These are phyloP conservation scores for Sebastes fasciatus DNA, from an alignment of 2,113 vertebrate genomes.

Conservation along the genomic window DNA sequence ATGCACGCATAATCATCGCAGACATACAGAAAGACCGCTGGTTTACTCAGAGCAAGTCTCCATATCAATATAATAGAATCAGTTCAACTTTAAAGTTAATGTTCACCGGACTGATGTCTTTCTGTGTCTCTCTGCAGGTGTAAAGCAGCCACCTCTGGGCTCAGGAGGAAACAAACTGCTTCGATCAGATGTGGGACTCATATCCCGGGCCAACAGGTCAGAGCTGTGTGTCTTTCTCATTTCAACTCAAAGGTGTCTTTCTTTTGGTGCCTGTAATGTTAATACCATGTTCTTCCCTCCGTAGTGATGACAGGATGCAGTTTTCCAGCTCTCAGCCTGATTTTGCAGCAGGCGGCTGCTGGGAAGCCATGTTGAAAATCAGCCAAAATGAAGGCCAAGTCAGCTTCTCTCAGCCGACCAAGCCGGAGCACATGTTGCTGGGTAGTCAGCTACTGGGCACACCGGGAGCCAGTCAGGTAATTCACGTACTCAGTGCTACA, in stretches of 20 bases:
- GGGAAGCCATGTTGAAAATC: slow-evolving; percentile 84
- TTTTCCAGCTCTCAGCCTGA: slow-evolving; percentile 97
- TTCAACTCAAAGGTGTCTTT: neutral
- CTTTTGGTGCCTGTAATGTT: neutral
- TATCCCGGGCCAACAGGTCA: slow-evolving; percentile 63
- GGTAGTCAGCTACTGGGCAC: slow-evolving; percentile 93
- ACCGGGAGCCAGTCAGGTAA: slow-evolving; percentile 95
- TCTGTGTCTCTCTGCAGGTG: slow-evolving; percentile 52
- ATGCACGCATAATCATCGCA: slow-evolving; percentile 85
- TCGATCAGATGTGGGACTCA: slow-evolving; percentile 40
- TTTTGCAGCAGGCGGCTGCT: slow-evolving; percentile 70
- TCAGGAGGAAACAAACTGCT: slow-evolving; percentile 66
- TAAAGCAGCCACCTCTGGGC: slow-evolving; percentile 35
- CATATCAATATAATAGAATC: neutral
- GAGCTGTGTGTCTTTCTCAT: neutral
- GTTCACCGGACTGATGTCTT: neutral
- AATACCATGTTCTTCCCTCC: neutral
- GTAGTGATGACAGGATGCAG: slow-evolving; percentile 89
- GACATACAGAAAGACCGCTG: slow-evolving; percentile 94
- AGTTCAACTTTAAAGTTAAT: neutral
- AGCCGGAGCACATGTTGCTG: slow-evolving; percentile 95
- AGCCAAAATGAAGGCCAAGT: slow-evolving; percentile 87
- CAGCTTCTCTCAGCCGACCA: slow-evolving; percentile 95
- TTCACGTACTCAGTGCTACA: neutral
- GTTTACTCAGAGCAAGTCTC: slow-evolving; percentile 82